phyloP scores from a whole-genome alignment of 1,140 invertebrate species.

The Diabrotica virgifera region DNA sequence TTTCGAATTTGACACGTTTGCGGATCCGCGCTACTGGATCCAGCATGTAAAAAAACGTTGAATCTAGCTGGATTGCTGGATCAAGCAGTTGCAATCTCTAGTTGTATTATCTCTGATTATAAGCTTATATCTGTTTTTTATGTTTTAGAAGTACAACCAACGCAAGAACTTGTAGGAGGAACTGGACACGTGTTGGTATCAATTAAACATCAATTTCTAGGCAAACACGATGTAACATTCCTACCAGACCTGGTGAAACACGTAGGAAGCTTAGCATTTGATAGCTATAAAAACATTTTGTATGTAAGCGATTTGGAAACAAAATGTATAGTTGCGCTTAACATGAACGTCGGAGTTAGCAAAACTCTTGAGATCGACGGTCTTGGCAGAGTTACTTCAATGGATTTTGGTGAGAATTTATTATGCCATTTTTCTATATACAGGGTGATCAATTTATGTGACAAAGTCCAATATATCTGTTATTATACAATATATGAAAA shows the following conservation, averaged over 20 bases:
- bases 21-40: too few species aligned
- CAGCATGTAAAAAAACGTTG: too few species aligned
- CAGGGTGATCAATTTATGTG: too few species aligned
- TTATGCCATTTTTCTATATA: too few species aligned
- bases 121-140: neutral
- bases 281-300: slow-evolving; percentile 49
- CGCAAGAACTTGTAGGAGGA: slow-evolving; percentile 48
- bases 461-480: too few species aligned
- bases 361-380: slow-evolving; percentile 48
- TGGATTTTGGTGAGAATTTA: slow-evolving; percentile 58
- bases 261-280: slow-evolving; percentile 46
- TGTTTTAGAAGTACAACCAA: slow-evolving; percentile 38
- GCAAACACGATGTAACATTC: slow-evolving; percentile 46
- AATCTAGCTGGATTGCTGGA: too few species aligned
- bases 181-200: slow-evolving; percentile 45
- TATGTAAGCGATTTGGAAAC: slow-evolving; percentile 55
- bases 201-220: slow-evolving; percentile 53
- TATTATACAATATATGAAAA: too few species aligned
- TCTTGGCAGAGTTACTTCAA: slow-evolving; percentile 56
- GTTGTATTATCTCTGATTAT: too few species aligned
- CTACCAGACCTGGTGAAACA: slow-evolving; percentile 50
- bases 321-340: slow-evolving; percentile 47
- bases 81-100: too few species aligned
- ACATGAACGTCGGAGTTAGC: slow-evolving; percentile 46
- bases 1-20: too few species aligned